phyloP scores from a whole-genome alignment of 2,888 invertebrate species.

The Nymphalis polychloros region DNA sequence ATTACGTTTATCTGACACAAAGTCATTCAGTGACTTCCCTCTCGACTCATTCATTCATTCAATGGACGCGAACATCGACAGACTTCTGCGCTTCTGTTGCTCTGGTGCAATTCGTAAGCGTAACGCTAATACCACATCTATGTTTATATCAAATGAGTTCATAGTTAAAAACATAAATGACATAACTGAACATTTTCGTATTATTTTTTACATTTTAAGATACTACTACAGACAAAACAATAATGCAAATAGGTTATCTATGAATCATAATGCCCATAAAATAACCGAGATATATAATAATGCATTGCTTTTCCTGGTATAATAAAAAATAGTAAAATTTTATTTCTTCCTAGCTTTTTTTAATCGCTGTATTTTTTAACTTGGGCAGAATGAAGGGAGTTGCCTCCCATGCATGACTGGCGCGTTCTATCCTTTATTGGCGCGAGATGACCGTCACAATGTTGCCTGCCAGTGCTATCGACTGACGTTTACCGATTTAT shows the following conservation, averaged over 20 bases:
- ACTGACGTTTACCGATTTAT: constrained; percentile 44
- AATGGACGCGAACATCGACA: constrained; percentile 42
- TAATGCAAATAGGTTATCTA: too few relatives aligned
- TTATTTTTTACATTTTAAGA: too few relatives aligned
- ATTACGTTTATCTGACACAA: constrained; percentile 10
- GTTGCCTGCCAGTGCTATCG: constrained; percentile 40
- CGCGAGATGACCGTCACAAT: constrained; percentile 75
- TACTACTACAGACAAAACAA: too few relatives aligned
- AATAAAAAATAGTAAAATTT: too few relatives aligned
- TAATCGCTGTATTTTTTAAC: constrained; percentile 1
- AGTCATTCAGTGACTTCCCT: constrained; percentile 36
- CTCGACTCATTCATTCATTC: constrained; percentile 45
- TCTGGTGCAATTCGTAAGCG: constrained; percentile 36
- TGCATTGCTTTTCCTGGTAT: too few relatives aligned
- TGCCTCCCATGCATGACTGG: constrained; percentile 59
- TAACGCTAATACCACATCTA: not conserved
- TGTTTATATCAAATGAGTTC: not conserved
- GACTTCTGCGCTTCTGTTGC: constrained; percentile 38
- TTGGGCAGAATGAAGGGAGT: constrained; percentile 14
- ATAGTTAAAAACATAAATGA: not conserved
- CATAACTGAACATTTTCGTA: too few relatives aligned
- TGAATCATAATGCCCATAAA: too few relatives aligned
- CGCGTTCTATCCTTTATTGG: constrained; percentile 68
- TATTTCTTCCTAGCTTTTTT: not conserved
- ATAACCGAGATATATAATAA: too few relatives aligned